These are phyloP conservation scores for Pollenia griseotomentosa DNA, from an alignment of 2,888 invertebrate genomes.

Conservation along the genomic window DNA sequence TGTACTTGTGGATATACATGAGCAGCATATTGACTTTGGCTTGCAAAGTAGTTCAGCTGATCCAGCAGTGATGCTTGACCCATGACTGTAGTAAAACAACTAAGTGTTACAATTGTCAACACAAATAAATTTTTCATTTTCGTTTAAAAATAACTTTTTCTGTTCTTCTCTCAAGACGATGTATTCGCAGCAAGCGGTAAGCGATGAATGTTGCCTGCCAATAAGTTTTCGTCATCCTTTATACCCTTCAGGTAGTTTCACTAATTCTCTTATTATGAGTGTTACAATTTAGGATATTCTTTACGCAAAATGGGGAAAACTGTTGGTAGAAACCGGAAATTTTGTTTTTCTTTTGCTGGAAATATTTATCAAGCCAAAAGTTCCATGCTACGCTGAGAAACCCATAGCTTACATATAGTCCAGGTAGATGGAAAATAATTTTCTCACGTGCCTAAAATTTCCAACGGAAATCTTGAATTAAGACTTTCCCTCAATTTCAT, in stretches of 20 bases:
- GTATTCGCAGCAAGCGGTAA: constrained; percentile 19
- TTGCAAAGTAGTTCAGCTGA: constrained; percentile 51
- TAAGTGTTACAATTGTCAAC: constrained; percentile 73
- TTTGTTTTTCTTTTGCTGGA: constrained; percentile 55
- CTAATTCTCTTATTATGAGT: constrained; percentile 34
- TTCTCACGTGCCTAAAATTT: constrained; percentile 40
- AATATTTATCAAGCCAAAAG: constrained; percentile 36
- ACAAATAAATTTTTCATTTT: constrained; percentile 60
- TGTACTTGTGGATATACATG: constrained; percentile 74
- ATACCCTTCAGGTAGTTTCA: constrained; percentile 55
- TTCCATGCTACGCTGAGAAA: constrained; percentile 45
- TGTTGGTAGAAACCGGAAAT: constrained; percentile 51
- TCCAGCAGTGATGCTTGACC: constrained; percentile 41
- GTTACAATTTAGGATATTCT: constrained; percentile 26
- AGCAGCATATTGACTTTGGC: constrained; percentile 52
- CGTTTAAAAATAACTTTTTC: constrained; percentile 62
- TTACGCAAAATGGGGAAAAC: constrained; percentile 27
- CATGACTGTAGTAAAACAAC: constrained; percentile 43
- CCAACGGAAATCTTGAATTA: constrained; percentile 32
- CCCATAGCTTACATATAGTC: constrained; percentile 34
- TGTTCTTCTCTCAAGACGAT: constrained; percentile 7
- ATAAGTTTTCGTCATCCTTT: constrained; percentile 19
- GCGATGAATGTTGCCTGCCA: constrained; percentile 20
- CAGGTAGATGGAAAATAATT: constrained; percentile 50
- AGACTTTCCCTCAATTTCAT: constrained; percentile 39